Conservation (phyloP, 2,888 invertebrate species). For the Rutpela maculata region DNA sequence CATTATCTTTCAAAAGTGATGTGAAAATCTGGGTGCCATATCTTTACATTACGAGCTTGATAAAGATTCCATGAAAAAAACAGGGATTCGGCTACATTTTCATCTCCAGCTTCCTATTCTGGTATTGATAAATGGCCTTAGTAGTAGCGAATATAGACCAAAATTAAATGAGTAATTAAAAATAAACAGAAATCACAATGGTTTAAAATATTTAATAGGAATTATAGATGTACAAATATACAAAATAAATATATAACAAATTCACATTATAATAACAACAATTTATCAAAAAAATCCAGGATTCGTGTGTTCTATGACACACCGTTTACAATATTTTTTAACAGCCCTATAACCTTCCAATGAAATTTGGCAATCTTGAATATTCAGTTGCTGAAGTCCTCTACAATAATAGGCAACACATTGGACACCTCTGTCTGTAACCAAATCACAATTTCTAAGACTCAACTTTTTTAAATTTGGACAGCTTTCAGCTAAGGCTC, state of each 20-base stretch:
- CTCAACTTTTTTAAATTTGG: slow-evolving; percentile 93
- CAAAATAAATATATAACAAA: slow-evolving; percentile 57
- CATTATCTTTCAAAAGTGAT: too few relatives aligned
- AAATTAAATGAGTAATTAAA: too few relatives aligned
- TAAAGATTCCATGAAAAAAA: too few relatives aligned
- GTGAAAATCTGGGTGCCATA: too few relatives aligned
- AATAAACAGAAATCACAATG: background rate
- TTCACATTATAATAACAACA: slow-evolving; percentile 56
- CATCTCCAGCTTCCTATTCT: too few relatives aligned
- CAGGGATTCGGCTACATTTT: too few relatives aligned
- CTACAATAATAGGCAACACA: slow-evolving; percentile 93
- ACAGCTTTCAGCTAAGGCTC: slow-evolving; percentile 91
- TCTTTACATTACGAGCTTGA: too few relatives aligned
- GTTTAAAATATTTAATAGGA: slow-evolving; percentile 36
- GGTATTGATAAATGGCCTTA: too few relatives aligned
- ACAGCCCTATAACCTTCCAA: slow-evolving; percentile 92
- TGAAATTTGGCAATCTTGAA: slow-evolving; percentile 94
- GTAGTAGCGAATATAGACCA: background rate
- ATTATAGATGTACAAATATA: slow-evolving; percentile 60
- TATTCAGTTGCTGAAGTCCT: slow-evolving; percentile 92
- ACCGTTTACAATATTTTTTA: slow-evolving; percentile 93
- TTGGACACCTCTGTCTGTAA: slow-evolving; percentile 92
- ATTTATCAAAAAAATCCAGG: slow-evolving; percentile 88
- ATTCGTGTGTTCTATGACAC: slow-evolving; percentile 96
- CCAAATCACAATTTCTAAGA: slow-evolving; percentile 91